Conservation (phyloP, 2,113 vertebrate genomes). For the Lipophrys pholis region DNA sequence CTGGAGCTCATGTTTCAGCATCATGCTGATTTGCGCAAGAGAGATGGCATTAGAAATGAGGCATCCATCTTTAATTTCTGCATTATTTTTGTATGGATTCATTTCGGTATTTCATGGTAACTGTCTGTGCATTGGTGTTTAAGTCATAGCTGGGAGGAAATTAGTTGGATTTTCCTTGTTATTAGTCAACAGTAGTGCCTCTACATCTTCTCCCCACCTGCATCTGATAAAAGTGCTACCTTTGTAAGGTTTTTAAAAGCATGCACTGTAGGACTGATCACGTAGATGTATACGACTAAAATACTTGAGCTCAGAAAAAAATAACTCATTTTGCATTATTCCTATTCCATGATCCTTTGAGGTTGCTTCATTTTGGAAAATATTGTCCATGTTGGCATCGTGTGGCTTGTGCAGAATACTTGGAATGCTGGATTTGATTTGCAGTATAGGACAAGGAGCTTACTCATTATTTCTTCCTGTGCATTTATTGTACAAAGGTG, state of each 20-base stretch:
- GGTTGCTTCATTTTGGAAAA: conserved; percentile 41
- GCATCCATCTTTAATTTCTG: not conserved
- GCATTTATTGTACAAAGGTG: not conserved
- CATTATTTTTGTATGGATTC: not conserved
- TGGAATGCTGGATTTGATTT: not conserved
- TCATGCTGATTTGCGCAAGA: too few species aligned
- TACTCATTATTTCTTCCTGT: not conserved
- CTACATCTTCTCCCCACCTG: conserved; percentile 29
- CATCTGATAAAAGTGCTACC: conserved; percentile 15
- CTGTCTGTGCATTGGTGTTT: not conserved
- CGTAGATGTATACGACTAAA: conserved; percentile 33
- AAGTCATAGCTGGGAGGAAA: conserved; percentile 1
- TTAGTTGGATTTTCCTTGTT: conserved; percentile 9
- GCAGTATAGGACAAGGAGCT: not conserved
- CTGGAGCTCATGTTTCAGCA: conserved; percentile 5
- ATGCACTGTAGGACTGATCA: conserved; percentile 14
- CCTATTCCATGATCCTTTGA: conserved; percentile 24
- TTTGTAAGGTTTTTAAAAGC: conserved; percentile 44
- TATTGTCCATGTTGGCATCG: conserved; percentile 6
- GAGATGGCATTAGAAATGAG: too few species aligned
- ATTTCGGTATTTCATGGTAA: not conserved
- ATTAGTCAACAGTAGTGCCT: conserved; percentile 34
- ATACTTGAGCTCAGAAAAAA: conserved; percentile 4
- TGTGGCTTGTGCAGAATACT: not conserved
- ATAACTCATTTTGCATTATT: not conserved